Base-by-base conservation (phyloP, 1,140 invertebrate genomes). In the Musca domestica region DNA sequence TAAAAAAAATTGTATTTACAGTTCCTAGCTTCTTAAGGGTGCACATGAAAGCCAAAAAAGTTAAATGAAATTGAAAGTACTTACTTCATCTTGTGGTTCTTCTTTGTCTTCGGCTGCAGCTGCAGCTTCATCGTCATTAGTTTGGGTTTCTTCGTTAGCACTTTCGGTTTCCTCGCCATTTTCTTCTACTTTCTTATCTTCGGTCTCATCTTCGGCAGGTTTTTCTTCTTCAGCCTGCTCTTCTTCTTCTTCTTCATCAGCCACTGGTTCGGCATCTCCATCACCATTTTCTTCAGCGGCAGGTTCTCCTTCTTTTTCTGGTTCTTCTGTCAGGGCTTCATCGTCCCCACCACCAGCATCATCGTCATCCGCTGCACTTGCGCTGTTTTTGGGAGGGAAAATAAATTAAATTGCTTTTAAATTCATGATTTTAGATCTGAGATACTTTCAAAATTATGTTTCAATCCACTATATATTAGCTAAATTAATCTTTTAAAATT, bases 121-220 rank as follows among this genome's bases (percentile, higher is more conserved):
- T 30, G 34, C 4, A 41, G 34, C 34, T 7, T 41, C 61, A 64
- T 2, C 19, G 10, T 15, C 23, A 34, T 27, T 27, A 15, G 14
- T 15, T 20, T 34, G 19, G 10, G n/a, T 64, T 64, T 27, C 66
- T 15, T 67, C 30, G 9, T 56, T 51, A n/a, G n/a, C 10, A 2
- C 19, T 30, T 27, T 17, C 30, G 27, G 20, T 14, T 30, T 41
- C 27, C 12, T 23, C 30, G 17, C 19, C 72, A 54, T 69, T 64
- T 25, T 73, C 69, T 48, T 71, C 20, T 9, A 51, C 69, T 27
- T 71, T 68, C 49, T 74, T 69, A 4, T 71, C 68, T 19, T 68
- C 76, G n/a, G 70, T 71, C n/a, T 74, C 71, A 71, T 52, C 66
- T 34, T 68, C 67, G 20, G 23, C 19, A 9, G 71, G 72, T 51